phyloP scores from a whole-genome alignment of 2,888 invertebrate genomes.

The Lymantria dispar region DNA sequence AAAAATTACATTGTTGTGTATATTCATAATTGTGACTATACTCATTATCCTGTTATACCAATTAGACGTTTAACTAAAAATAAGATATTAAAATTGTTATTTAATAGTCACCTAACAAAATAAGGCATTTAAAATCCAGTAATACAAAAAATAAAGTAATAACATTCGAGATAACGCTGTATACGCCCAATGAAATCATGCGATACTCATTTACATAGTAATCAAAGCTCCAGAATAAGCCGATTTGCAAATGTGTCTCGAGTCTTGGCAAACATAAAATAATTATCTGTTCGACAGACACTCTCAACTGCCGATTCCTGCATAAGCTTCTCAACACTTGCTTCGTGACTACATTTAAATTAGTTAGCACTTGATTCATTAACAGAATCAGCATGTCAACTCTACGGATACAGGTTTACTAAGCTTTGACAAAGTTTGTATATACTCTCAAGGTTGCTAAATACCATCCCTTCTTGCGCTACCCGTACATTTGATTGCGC shows the following conservation, averaged over 20 bases:
- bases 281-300: conserved; percentile 13
- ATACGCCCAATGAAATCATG: neutral
- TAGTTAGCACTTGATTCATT: conserved; percentile 25
- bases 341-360: conserved; percentile 10
- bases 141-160: neutral
- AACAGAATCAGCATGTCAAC: conserved; percentile 20
- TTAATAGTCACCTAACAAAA: too few species aligned
- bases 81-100: too few species aligned
- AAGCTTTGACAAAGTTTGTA: conserved; percentile 19
- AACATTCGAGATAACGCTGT: conserved; percentile 32
- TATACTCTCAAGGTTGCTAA: neutral
- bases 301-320: conserved; percentile 14
- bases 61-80: too few species aligned
- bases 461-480: too few species aligned
- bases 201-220: conserved; percentile 1
- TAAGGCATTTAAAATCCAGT: too few species aligned
- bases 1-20: too few species aligned
- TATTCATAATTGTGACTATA: too few species aligned
- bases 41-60: too few species aligned
- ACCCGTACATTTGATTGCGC: too few species aligned
- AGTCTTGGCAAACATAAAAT: conserved; percentile 7
- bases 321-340: conserved; percentile 8
- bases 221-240: conserved; percentile 2
- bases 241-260: conserved; percentile 9
- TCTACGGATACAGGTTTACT: conserved; percentile 23